Conservation (phyloP, 2,113 vertebrate species). For the Turnix velox region DNA sequence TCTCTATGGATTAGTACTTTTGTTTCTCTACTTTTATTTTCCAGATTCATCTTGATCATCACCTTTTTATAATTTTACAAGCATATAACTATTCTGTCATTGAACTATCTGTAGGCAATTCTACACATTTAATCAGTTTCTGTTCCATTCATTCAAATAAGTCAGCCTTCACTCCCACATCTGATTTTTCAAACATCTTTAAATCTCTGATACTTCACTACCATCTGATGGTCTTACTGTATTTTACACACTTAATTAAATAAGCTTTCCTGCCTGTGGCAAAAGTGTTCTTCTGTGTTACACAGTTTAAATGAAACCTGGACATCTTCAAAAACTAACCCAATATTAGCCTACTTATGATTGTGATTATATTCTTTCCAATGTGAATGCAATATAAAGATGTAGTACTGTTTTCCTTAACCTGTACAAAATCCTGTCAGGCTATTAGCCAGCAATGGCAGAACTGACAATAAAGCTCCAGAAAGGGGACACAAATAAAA, state of each 20-base stretch:
- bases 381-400: background rate
- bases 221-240: background rate
- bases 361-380: background rate
- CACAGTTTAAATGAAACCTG: background rate
- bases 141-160: background rate
- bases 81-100: background rate
- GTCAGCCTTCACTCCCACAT: background rate
- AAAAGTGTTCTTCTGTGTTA: background rate
- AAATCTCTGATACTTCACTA: background rate
- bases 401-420: background rate
- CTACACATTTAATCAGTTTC: background rate
- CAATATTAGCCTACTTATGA: background rate
- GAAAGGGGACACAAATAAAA: background rate
- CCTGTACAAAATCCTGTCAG: background rate
- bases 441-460: background rate
- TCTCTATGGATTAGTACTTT: background rate
- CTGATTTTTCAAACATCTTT: background rate
- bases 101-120: background rate
- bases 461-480: background rate
- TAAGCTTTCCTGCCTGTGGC: rapidly evolving
- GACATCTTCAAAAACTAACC: background rate
- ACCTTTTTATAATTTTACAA: background rate
- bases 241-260: background rate
- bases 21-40: background rate
- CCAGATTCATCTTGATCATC: background rate